Percentiles rank a stretch among this genome's conserved stretches.
These are phyloP conservation scores for Rhea pennata DNA, from an alignment of 2,113 vertebrate genomes.

Conservation along the genomic window DNA sequence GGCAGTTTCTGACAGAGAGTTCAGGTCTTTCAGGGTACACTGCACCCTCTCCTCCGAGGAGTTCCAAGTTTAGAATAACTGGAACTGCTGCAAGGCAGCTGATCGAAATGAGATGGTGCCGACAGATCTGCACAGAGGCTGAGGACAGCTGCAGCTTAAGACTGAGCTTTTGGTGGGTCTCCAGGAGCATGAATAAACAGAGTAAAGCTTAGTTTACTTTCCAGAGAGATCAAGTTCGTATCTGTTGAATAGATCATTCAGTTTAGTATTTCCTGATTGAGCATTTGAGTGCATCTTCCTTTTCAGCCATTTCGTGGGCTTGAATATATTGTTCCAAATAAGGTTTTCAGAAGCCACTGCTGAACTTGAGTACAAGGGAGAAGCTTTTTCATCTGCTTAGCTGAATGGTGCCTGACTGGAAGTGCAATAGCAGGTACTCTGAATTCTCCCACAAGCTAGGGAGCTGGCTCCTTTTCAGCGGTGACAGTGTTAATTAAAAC, in stretches of 20 bases:
- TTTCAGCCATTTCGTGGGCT: neutral
- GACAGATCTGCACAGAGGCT: neutral
- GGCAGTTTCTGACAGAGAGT: neutral
- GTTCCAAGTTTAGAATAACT: neutral
- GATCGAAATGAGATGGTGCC: neutral
- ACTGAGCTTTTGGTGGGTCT: neutral
- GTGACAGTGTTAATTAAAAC: conserved; percentile 18
- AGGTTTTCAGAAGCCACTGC: neutral
- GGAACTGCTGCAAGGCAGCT: neutral
- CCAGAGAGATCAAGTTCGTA: neutral
- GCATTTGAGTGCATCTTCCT: neutral
- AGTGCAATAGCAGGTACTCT: neutral
- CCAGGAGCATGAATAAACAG: neutral
- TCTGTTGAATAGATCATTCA: neutral
- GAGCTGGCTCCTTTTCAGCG: neutral
- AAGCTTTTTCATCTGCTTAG: neutral
- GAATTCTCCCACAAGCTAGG: neutral
- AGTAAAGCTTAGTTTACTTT: neutral
- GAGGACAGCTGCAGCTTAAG: neutral
- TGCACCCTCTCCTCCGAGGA: neutral
- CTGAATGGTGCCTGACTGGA: neutral
- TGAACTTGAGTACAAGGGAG: neutral
- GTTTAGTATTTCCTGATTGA: neutral
- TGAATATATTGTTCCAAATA: neutral
- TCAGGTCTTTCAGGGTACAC: neutral